phyloP scores from a whole-genome alignment of 2,113 vertebrate genomes.

The Balaeniceps rex region DNA sequence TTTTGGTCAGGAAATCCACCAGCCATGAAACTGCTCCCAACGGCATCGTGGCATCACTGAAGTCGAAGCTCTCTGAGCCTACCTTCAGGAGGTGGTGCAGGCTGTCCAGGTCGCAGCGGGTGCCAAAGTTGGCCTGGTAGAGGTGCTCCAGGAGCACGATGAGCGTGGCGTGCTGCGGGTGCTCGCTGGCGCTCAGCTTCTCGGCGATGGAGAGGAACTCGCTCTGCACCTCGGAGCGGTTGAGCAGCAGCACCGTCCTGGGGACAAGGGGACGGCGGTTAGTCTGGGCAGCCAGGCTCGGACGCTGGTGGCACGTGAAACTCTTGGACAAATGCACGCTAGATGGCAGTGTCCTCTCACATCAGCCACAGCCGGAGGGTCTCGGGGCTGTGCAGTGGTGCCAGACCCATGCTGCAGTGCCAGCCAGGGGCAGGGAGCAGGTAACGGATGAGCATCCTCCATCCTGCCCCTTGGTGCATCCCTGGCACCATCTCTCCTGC shows the following conservation, averaged over 20 bases:
- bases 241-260: conserved; percentile 93
- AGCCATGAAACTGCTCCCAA: neutral
- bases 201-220: conserved; percentile 86
- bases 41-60: fast-evolving
- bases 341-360: neutral
- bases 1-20: neutral
- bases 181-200: conserved; percentile 74
- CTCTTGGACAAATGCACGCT: neutral
- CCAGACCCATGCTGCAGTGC: neutral
- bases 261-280: neutral
- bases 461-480: neutral
- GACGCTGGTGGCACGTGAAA: neutral
- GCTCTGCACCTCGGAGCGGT: conserved; percentile 81
- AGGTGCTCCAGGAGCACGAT: conserved; percentile 85
- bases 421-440: neutral
- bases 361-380: fast-evolving
- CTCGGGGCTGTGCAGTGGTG: neutral
- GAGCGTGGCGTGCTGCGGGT: conserved; percentile 69
- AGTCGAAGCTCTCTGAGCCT: neutral
- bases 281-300: neutral
- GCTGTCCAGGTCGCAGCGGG: conserved; percentile 73
- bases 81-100: conserved; percentile 83
- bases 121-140: conserved; percentile 87
- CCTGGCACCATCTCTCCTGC: neutral
- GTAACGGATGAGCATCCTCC: neutral